Evolutionary conservation across 2,113 vertebrate species (phyloP), one percentile per base, ranked within the genome.

Genomic region (Pygoscelis antarcticus): DNA sequence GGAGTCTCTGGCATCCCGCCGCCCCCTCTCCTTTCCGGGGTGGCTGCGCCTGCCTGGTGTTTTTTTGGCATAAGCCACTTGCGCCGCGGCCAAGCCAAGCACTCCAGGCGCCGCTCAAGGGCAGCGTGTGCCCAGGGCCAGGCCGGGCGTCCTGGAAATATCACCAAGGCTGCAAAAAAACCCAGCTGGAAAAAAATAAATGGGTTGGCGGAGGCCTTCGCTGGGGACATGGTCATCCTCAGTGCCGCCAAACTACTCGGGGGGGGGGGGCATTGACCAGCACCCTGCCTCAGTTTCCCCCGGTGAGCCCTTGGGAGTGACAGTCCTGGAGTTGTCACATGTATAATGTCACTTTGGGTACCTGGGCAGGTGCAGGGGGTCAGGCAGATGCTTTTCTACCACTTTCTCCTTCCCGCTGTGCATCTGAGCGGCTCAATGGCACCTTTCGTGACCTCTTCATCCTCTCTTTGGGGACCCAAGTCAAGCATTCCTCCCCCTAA

Each of bases 81-180:
- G 58, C 1, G 2, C 60, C 1, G 3, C 1, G 2, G 96, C 94
- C 96, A 96, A 96, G 83, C 64, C 72, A 95, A 96, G 80, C 72
- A 81, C 72, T 89, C 61, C 44, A 93, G 86, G 86, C 83, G 38
- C 96, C 87, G 0, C 74, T 96, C 96, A 97, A 96, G 96, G 96
- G 72, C 94, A 92, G 68, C 0, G 0, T 13, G 36, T 83, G 76
- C 47, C 78, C 5, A 4, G 66, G 26, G 71, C 52, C 1, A 1
- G 76, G 38, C 34, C 2, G 8, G 49, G 55, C 46, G 74, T 46
- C 89, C 77, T 84, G 69, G 69, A 95, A 95, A 94, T 64, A 58
- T 62, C 83, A 70, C 29, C 93, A 95, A 96, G 96, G 93, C 91
- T 89, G 72, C 8, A 38, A 47, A 80, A 70, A 66, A 21, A 20